Evolutionary conservation across 2,797 vertebrate species (phyloP), one percentile per base, ranked within the genome.

Genomic region (Decapterus maruadsi): DNA sequence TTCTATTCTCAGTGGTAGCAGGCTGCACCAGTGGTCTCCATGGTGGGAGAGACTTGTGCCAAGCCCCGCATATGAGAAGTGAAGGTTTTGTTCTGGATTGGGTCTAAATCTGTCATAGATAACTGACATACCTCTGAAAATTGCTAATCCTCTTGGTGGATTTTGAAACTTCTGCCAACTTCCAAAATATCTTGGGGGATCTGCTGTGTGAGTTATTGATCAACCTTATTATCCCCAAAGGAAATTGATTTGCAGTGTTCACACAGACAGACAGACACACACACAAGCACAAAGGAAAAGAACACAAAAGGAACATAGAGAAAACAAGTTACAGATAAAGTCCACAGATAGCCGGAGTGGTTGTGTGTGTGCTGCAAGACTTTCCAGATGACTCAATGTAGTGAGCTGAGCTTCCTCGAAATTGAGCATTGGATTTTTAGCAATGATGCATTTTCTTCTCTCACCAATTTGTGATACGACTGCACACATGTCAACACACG

Each of bases 151-250:
- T 56, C 20, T 11, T 48, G 31, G 40, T 55, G 58, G 50, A 68
- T 70, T 56, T 51, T 36, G 26, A 50, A 40, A 65, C 55, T 54
- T 54, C 22, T 31, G 42, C 62, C 19, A 68, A 68, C 40, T 29
- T 40, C 12, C 16, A 61, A 22, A 46, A 53, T 46, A 68, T 68
- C 17, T 58, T 38, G 26, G 53, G 61, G 20, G 43, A 66, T 22
- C 36, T 56, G 53, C 65, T 58, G 55, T 0, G 6, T 40, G 29
- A 57, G n/a, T 57, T 29, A 71, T 50, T 46, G 40, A 56, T 50
- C 10, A 55, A 36, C n/a, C 50, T n/a, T 55, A 53, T 63, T 57
- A 16, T 66, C 31, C 29, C 13, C 20, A 59, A 20, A 36, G 22
- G 50, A 56, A 80, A 42, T 9, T 0, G 4, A 64, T 51, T 51